These are phyloP conservation scores for Lasioglossum baleicum DNA, from an alignment of 1,140 invertebrate genomes.

Conservation along the genomic window DNA sequence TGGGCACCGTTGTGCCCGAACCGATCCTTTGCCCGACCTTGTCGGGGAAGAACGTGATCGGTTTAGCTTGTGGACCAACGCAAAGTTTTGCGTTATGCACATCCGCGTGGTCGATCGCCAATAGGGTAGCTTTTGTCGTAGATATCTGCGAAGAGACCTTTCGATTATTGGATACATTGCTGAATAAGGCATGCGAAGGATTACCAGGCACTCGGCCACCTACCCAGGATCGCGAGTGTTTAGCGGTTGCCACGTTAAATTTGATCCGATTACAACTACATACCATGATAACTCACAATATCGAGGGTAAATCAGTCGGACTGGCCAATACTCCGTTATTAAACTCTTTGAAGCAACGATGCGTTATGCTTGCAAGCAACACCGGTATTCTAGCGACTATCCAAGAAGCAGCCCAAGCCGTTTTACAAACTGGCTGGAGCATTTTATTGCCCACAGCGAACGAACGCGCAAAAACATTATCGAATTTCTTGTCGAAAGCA, in stretches of 20 bases:
- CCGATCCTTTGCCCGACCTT: conserved; percentile 83
- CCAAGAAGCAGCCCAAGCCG: conserved; percentile 90
- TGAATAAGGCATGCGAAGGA: conserved; percentile 85
- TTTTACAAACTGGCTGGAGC: conserved; percentile 94
- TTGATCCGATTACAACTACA: conserved; percentile 92
- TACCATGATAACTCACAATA: conserved; percentile 86
- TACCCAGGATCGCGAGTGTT: conserved; percentile 93
- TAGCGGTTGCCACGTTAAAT: conserved; percentile 93
- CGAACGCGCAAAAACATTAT: conserved; percentile 92
- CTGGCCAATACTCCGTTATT: too few species aligned
- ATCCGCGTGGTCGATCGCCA: conserved; percentile 82
- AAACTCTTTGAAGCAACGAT: conserved; percentile 86
- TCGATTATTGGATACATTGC: conserved; percentile 85
- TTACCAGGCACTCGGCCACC: conserved; percentile 83
- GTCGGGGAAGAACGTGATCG: conserved; percentile 84
- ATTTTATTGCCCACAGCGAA: conserved; percentile 94
- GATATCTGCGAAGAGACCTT: conserved; percentile 93
- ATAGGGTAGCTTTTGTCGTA: conserved; percentile 91
- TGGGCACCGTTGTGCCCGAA: conserved; percentile 76
- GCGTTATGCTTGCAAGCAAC: conserved; percentile 87
- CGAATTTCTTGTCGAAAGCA: conserved; percentile 88
- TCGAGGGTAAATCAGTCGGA: conserved; percentile 84
- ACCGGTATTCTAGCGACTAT: conserved; percentile 87
- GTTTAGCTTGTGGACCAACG: conserved; percentile 88
- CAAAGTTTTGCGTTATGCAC: conserved; percentile 89